Evolutionary conservation across 2,113 vertebrate genomes (phyloP).

Genomic region (Plotosus lineatus): DNA sequence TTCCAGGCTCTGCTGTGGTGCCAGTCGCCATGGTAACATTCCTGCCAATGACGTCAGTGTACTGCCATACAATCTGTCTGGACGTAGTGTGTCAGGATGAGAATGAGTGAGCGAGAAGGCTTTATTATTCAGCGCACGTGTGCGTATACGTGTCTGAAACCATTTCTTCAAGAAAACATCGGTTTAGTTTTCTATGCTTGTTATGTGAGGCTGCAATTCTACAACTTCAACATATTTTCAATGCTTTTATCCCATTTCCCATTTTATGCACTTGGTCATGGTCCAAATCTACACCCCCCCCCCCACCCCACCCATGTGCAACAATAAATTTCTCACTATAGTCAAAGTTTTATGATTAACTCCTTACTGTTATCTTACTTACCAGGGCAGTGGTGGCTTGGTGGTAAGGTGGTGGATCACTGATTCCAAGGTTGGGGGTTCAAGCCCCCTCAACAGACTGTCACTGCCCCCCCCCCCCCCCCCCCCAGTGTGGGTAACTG

Average conservation of each 20-base stretch:
- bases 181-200: neutral
- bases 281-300: too few species aligned
- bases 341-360: neutral
- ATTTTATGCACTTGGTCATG: neutral
- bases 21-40: conserved; percentile 70
- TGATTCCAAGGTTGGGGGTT: too few species aligned
- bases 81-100: conserved; percentile 32
- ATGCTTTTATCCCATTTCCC: neutral
- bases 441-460: too few species aligned
- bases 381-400: too few species aligned
- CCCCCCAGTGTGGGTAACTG: too few species aligned
- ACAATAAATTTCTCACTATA: neutral
- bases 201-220: too few species aligned
- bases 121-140: conserved; percentile 59
- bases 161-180: neutral
- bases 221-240: neutral
- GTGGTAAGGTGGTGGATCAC: too few species aligned
- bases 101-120: conserved; percentile 32
- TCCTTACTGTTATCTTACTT: neutral
- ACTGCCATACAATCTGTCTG: conserved; percentile 58
- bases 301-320: too few species aligned
- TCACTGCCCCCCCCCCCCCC: too few species aligned
- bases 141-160: neutral
- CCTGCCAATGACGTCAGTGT: conserved; percentile 70
- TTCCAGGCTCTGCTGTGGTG: conserved; percentile 63